A percentile compares a stretch with the other conserved stretches of the same genome.
phyloP scores from a whole-genome alignment of 2,113 vertebrate genomes.

The Stictonetta naevosa region DNA sequence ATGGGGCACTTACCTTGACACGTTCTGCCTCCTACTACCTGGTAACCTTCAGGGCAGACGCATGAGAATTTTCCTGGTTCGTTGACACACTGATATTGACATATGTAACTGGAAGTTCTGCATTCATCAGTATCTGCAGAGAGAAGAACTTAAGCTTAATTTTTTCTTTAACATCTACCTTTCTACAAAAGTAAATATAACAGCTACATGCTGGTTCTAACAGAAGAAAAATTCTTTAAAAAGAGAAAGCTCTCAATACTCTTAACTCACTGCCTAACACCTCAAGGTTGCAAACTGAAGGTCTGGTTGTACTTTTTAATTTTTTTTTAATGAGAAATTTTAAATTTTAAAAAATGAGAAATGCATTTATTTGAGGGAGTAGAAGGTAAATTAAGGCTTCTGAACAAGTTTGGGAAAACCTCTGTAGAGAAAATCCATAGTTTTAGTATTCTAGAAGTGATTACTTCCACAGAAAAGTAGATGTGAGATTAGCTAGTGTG shows the following conservation, averaged over 20 bases:
- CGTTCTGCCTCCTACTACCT: constrained; percentile 87
- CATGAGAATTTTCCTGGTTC: constrained; percentile 91
- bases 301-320: background rate
- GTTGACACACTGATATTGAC: constrained; percentile 93
- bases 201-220: background rate
- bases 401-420: background rate
- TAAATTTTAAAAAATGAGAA: background rate
- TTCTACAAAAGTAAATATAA: background rate
- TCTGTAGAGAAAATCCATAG: background rate
- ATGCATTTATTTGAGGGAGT: background rate
- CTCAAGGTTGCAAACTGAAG: background rate
- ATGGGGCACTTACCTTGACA: constrained; percentile 86
- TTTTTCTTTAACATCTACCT: background rate
- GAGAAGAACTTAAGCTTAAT: background rate
- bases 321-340: too few relatives aligned
- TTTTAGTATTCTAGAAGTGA: background rate
- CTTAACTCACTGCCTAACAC: background rate
- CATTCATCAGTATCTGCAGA: constrained; percentile 92
- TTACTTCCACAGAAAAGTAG: background rate
- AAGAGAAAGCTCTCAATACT: background rate
- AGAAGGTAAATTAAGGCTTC: background rate
- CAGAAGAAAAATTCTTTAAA: background rate
- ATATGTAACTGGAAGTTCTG: constrained; percentile 89
- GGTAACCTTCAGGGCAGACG: constrained; percentile 92
- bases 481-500: background rate